Percentiles rank a stretch among this genome's conserved stretches.
phyloP scores from a whole-genome alignment of 2,888 invertebrate species.

The Andrena praecox region DNA sequence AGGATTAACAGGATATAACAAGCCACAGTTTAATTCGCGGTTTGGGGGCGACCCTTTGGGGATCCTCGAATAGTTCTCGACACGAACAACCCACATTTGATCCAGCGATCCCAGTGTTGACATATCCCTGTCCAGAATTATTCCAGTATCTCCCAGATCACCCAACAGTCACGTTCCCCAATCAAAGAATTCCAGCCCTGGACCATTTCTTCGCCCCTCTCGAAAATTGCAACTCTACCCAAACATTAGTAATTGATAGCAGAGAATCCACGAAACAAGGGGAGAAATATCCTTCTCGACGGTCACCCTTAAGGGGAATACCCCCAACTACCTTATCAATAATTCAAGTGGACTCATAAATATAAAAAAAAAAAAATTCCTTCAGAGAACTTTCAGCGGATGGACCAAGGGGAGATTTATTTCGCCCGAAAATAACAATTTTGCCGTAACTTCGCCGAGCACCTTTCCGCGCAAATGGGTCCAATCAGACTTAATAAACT shows the following conservation, averaged over 20 bases:
- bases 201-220: neutral
- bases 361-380: neutral
- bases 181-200: neutral
- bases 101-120: neutral
- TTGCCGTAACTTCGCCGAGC: neutral
- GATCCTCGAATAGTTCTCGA: conserved; percentile 8
- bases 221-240: neutral
- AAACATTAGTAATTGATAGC: neutral
- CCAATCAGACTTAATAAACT: neutral
- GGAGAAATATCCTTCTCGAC: neutral
- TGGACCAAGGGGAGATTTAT: neutral
- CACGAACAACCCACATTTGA: neutral
- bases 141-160: neutral
- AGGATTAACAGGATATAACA: conserved; percentile 16
- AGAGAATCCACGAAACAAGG: neutral
- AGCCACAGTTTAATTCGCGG: conserved; percentile 17
- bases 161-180: neutral
- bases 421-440: neutral
- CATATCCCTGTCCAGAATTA: neutral
- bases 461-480: neutral
- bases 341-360: no score
- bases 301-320: no score
- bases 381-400: neutral
- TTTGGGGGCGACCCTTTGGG: neutral
- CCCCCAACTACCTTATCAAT: no score